Base-by-base conservation (phyloP, 2,797 vertebrate species). In the Poeciliopsis gracilis region DNA sequence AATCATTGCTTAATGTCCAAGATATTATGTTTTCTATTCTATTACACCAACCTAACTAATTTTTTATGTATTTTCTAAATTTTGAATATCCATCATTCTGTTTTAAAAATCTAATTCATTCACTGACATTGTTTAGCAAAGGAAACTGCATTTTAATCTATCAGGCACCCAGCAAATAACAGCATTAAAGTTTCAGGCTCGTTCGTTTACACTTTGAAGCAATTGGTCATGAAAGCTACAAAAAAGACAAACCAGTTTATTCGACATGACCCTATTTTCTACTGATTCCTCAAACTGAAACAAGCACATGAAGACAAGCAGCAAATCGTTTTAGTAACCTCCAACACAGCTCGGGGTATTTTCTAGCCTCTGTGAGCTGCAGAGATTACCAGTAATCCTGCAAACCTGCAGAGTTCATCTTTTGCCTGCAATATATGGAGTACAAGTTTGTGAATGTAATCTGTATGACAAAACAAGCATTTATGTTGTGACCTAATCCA, bases 31-130 rank as follows among this genome's bases (percentile, higher is more conserved):
- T 63, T 63, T 25, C 33, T 38, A 4, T 63, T 36, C 8, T 67
- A 15, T 30, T 67, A 67, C 3, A 41, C 20, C 18, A 20, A 36
- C 30, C 28, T 38, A 23, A 59, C 16, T 38, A n/a, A n/a, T n/a
- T n/a, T n/a, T 66, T 20, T 6, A 36, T 66, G 33, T 63, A 33
- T 36, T 66, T 23, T 38, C 16, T 1, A 38, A 10, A 66, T 36
- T 38, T 23, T 20, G 3, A 38, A 67, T 67, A 30, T 23, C 3
- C 8, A 15, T n/a, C 45, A 18, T 47, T 46, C 0, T 72, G 70
- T 16, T 55, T 72, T 49, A 15, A 67, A 33, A 67, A 18, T 73
- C 45, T 77, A 28, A 78, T 76, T 82, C 80, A 11, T 78, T 75
- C 75, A 57, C 81, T 80, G 71, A 73, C 38, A 76, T 75, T 12